Evolutionary conservation across 2,113 vertebrate genomes (phyloP).

Genomic region (Castor canadensis): DNA sequence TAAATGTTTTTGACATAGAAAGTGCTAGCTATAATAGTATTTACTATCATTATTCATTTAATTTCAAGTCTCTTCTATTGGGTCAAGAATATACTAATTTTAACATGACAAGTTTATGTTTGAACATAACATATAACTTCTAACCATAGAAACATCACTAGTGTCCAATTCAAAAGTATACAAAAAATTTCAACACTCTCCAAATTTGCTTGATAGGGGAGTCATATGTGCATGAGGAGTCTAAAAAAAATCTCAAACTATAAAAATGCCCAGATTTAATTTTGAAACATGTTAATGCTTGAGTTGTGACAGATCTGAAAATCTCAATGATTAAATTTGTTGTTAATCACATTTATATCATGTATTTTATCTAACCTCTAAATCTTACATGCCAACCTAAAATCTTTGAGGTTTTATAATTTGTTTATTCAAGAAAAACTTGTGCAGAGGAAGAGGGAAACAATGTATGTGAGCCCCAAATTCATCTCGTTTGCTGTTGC

Average conservation of each 20-base stretch:
- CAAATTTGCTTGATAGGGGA: neutral
- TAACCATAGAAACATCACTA: neutral
- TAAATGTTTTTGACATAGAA: conserved; percentile 13
- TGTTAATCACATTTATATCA: neutral
- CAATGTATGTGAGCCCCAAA: neutral
- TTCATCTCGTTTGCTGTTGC: neutral
- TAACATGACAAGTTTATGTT: neutral
- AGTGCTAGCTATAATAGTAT: neutral
- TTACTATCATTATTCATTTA: conserved; percentile 29
- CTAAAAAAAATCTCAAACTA: neutral
- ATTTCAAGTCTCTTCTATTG: neutral
- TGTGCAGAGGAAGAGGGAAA: neutral
- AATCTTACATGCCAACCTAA: neutral
- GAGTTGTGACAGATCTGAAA: conserved; percentile 22
- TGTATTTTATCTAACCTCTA: neutral
- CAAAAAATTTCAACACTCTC: neutral
- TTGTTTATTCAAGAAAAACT: conserved; percentile 9
- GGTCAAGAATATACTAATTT: neutral
- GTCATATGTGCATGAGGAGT: neutral
- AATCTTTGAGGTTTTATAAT: neutral
- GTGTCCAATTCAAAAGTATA: conserved; percentile 7
- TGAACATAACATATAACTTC: conserved; percentile 23
- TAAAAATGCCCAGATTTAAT: neutral
- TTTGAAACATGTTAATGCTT: neutral
- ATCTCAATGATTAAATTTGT: neutral